Percentiles rank a stretch among this genome's conserved stretches.
Conservation (phyloP, 2,797 vertebrate genomes). For the Kryptolebias ocellatus region DNA sequence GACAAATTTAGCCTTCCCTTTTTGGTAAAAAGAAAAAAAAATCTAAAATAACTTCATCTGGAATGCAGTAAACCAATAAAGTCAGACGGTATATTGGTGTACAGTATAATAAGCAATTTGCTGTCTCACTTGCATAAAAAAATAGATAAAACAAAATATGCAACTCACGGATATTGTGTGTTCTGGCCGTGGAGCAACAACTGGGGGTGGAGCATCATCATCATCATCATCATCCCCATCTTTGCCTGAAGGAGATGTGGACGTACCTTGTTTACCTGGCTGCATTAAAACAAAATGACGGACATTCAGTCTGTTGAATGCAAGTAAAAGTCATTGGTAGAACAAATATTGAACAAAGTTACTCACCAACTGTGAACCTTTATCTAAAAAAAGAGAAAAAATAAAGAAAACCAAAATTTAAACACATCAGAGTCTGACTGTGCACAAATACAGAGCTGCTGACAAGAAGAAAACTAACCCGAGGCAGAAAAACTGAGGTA, state of each 20-base stretch:
- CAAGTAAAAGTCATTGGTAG: background rate
- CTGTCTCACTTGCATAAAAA: too few species aligned
- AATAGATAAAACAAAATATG: too few species aligned
- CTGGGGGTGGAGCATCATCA: conserved; percentile 89
- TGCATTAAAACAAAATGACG: conserved; percentile 49
- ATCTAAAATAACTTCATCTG: background rate
- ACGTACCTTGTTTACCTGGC: conserved; percentile 87
- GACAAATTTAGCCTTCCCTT: too few species aligned
- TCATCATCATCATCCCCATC: conserved; percentile 89
- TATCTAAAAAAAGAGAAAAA: conserved; percentile 74
- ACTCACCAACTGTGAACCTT: conserved; percentile 78
- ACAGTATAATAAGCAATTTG: too few species aligned
- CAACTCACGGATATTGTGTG: conserved; percentile 95
- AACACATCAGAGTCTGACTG: background rate
- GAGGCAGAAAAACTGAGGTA: conserved; percentile 95
- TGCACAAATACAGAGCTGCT: background rate
- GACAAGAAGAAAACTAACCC: conserved; percentile 77
- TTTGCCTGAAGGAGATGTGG: conserved; percentile 80
- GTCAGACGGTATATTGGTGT: too few species aligned
- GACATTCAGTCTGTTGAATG: background rate
- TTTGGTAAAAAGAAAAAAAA: too few species aligned
- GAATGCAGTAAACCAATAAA: background rate
- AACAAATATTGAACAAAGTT: background rate
- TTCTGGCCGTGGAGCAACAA: conserved; percentile 94
- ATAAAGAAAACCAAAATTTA: conserved; percentile 1